Evolutionary conservation across 2,888 invertebrate genomes (phyloP), one percentile per base, ranked within the genome.

Genomic region (Hydrotaea diabolus): DNA sequence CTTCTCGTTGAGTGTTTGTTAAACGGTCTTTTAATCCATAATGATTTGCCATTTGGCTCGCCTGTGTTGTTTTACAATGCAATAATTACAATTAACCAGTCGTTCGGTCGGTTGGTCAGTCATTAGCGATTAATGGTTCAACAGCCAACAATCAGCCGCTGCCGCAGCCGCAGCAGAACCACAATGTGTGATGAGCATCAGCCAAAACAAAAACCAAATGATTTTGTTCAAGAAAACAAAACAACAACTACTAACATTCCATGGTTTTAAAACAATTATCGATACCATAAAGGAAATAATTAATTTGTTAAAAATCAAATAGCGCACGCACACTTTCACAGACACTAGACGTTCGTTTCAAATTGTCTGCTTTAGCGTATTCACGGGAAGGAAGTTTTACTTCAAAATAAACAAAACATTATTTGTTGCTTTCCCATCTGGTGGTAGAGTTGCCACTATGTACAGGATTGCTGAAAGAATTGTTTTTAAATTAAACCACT

Each of bases 21-120:
- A 78, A 79, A 79, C 73, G 72, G 79, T 39, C 72, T 75, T 80
- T 81, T 79, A 84, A 86, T 83, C 81, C 83, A 85, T 80, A 83
- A 86, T 76, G 81, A 78, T 84, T 73, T 81, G 76, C 76, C 59
- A 76, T 81, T 81, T 79, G 55, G 36, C 72, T 77, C 76, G 77
- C 39, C 39, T 71, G 76, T 55, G 57, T 72, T 77, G 78, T 83
- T 83, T 82, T 78, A 77, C 79, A 79, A 81, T 83, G 81, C 81
- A 85, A 77, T 83, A 79, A 80, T 85, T 81, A 85, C 85, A 82
- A 85, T 85, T 85, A 85, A 79, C 79, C 85, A 82, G 81, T 66
- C 64, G 9, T 21, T 46, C 85, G 82, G 46, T 46, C 85, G 79
- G 81, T 66, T 36, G 9, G 46, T 46, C 85, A 85, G 46, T 46